These are phyloP conservation scores for Ataeniobius toweri DNA, from an alignment of 2,797 vertebrate genomes.

Conservation along the genomic window DNA sequence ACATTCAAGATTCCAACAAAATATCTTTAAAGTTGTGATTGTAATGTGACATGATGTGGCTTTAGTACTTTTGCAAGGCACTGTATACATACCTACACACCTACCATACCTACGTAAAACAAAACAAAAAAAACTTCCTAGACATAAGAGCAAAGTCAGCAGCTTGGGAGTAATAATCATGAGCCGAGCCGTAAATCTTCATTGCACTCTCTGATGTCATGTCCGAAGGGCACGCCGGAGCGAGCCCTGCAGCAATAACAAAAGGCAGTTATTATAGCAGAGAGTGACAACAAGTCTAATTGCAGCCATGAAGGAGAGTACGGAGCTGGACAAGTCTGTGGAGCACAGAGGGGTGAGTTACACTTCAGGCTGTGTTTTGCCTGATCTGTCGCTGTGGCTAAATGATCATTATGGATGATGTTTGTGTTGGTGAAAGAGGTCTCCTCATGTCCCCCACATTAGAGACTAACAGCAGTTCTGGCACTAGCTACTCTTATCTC, in stretches of 20 bases:
- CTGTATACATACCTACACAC: conserved; percentile 3
- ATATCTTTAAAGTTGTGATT: not conserved
- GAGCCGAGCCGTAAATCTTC: conserved; percentile 38
- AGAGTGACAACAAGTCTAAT: conserved; percentile 21
- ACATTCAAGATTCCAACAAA: not conserved
- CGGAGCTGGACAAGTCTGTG: conserved; percentile 22
- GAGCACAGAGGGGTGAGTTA: conserved; percentile 78
- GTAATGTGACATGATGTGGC: not conserved
- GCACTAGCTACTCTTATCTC: conserved; percentile 81
- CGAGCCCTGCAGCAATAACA: conserved; percentile 19
- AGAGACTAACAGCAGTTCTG: conserved; percentile 84
- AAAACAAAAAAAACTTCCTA: not conserved
- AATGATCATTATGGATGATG: not conserved
- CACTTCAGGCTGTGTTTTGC: conserved; percentile 7
- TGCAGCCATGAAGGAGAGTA: conserved; percentile 55
- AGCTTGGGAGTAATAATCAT: conserved; percentile 24
- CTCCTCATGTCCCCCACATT: conserved; percentile 30
- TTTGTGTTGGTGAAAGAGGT: conserved; percentile 4
- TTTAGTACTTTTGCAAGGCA: not conserved
- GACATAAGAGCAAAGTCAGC: conserved; percentile 33
- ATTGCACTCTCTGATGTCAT: conserved; percentile 35
- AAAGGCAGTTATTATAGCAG: conserved; percentile 20
- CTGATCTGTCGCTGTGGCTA: conserved; percentile 11
- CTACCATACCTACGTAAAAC: not conserved
- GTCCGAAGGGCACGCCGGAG: conserved; percentile 70